Base-by-base conservation (phyloP, 1,140 invertebrate species). In the Galleria mellonella region DNA sequence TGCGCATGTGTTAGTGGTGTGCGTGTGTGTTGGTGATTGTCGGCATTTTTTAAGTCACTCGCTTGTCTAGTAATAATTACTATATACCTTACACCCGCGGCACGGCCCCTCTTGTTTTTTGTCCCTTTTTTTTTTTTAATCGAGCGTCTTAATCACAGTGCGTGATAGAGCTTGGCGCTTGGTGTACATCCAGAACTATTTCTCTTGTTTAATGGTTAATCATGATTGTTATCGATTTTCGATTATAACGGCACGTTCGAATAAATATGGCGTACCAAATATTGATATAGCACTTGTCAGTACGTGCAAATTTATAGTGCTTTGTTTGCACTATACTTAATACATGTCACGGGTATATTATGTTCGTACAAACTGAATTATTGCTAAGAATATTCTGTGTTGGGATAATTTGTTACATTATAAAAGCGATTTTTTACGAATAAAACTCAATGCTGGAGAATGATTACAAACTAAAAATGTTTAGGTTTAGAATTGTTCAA, bases 51-150 rank as follows among this genome's bases (percentile, higher is more conserved):
- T 82, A 71, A 83, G 57, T 69, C 63, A 47, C 53, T 55, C 63
- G 65, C 62, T 75, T 73, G 73, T 82, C 72, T 76, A 78, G 76
- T 65, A 66, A 72, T 82, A 84, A 84, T 84, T 82, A 78, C 68
- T 72, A 72, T 79, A 83, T 84, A 82, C 62, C 71, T 81, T 77
- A 72, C 70, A 73, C 67, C 78, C 69, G 78, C 69, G 53, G 41
- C 62, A 59, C 58, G 63, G 51, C 60, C 63, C 43, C 55, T 43
- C 32, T 14, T 38, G 46, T 47, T 57, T 56, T 56, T 53, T 58
- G 51, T 62, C 42, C 50, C 55, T 51, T 56, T 56, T 63, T 61
- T 51, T 56, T 56, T 63, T 61, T 57, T 65, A 63, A 60, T 47
- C 55, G 55, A 56, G 62, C 52, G 50, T 72, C 61, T 73, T 72